Conservation (phyloP, 2,797 vertebrate genomes). For the Myripristis jacobus region DNA sequence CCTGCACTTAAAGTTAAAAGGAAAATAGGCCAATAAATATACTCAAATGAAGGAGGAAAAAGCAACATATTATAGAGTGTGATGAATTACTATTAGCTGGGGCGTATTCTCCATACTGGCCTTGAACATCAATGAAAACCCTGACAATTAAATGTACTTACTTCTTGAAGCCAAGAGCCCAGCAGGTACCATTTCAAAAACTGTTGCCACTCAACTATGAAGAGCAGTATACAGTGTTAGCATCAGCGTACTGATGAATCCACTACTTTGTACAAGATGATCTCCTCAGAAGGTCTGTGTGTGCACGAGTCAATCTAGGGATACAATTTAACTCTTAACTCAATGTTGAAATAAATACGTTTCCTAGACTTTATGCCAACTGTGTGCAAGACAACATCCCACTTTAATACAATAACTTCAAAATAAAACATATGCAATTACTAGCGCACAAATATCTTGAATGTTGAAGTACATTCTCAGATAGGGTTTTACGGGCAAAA, state of each 20-base stretch:
- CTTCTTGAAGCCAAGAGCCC: constrained; percentile 6
- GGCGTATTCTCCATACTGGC: constrained; percentile 29
- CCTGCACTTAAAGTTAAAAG: constrained; percentile 16
- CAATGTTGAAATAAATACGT: constrained; percentile 51
- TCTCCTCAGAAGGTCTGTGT: constrained; percentile 13
- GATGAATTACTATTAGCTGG: constrained; percentile 17
- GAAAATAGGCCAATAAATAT: constrained; percentile 45
- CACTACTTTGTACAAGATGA: constrained; percentile 21
- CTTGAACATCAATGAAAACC: constrained; percentile 26
- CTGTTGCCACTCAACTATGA: constrained; percentile 16
- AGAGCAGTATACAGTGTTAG: constrained; percentile 36
- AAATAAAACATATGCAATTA: constrained; percentile 17
- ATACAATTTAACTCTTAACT: constrained; percentile 28
- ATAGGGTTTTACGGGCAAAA: constrained; percentile 45
- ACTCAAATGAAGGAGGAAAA: constrained; percentile 22
- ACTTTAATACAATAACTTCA: constrained; percentile 23
- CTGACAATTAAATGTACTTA: constrained; percentile 6
- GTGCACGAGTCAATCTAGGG: constrained; percentile 10
- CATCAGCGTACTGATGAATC: constrained; percentile 21
- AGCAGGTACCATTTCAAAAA: constrained; percentile 35
- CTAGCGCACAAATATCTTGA: constrained; percentile 45
- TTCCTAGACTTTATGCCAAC: constrained; percentile 12
- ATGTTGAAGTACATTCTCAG: constrained; percentile 71
- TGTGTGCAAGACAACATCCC: constrained; percentile 33
- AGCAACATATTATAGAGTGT: not conserved